Conservation (phyloP, 2,113 vertebrate species). For the Phylloscopus trochilus region DNA sequence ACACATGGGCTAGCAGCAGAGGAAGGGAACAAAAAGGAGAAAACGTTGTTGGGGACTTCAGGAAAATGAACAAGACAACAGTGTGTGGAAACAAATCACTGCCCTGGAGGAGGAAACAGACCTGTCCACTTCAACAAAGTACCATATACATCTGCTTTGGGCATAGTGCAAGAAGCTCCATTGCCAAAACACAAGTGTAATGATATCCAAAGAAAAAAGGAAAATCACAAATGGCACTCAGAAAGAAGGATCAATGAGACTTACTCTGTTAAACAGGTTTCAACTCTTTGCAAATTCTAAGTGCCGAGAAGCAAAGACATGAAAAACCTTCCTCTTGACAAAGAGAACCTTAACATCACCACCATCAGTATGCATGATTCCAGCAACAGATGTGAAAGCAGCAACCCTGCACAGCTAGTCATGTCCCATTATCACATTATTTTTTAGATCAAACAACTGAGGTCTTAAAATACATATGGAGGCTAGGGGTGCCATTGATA, state of each 20-base stretch:
- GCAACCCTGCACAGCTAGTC: background rate
- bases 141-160: background rate
- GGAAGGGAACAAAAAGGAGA: background rate
- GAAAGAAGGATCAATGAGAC: background rate
- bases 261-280: background rate
- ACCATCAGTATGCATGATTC: background rate
- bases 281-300: background rate
- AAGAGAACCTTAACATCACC: background rate
- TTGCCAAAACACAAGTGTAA: background rate
- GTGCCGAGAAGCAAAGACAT: background rate
- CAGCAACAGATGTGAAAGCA: background rate
- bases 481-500: background rate
- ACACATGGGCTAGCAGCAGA: fast-evolving
- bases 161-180: background rate
- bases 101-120: background rate
- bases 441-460: background rate
- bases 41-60: background rate
- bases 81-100: background rate
- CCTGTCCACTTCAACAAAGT: background rate
- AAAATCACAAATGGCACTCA: background rate
- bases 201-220: background rate
- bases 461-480: background rate
- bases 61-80: background rate
- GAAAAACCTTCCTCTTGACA: background rate
- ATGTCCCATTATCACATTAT: background rate